Percentiles rank a stretch among this genome's conserved stretches.
Conservation (phyloP, 30 jellyfish, hydroid and myxozoan species). For the Aurelia aurita region DNA sequence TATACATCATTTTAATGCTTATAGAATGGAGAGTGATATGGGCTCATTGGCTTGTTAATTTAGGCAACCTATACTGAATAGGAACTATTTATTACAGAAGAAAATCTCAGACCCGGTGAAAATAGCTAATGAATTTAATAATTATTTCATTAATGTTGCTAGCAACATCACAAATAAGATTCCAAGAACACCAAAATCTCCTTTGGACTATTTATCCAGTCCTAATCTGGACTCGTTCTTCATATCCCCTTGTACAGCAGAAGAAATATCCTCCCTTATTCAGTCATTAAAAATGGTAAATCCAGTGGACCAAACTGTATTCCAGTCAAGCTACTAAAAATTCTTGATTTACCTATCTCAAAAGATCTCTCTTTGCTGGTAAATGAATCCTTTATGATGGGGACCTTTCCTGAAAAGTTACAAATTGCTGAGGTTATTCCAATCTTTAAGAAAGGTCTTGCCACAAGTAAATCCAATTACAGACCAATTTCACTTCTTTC, state of each 20-base stretch:
- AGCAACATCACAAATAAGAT: no score
- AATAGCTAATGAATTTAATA: no score
- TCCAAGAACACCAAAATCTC: slow-evolving; percentile 20
- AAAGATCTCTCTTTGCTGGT: neutral
- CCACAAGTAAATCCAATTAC: neutral
- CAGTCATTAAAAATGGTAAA: neutral
- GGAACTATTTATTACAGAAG: no score
- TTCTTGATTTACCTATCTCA: neutral
- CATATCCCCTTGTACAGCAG: neutral
- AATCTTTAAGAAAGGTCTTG: neutral
- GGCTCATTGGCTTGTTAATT: no score
- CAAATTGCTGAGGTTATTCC: slow-evolving; percentile 11
- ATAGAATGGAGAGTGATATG: no score
- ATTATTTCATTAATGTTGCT: no score
- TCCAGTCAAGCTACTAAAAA: slow-evolving; percentile 15
- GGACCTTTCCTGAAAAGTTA: neutral
- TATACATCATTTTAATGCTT: no score
- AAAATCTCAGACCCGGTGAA: no score
- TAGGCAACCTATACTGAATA: no score
- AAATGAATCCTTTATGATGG: neutral
- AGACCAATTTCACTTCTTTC: slow-evolving; percentile 2
- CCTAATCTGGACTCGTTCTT: neutral
- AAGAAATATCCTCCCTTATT: neutral
- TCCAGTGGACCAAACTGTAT: slow-evolving; percentile 1
- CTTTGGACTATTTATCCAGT: neutral